A percentile compares a stretch with the other conserved stretches of the same genome.
Evolutionary conservation across 2,113 vertebrate species (phyloP).

Genomic region (Paedocypris sp.): DNA sequence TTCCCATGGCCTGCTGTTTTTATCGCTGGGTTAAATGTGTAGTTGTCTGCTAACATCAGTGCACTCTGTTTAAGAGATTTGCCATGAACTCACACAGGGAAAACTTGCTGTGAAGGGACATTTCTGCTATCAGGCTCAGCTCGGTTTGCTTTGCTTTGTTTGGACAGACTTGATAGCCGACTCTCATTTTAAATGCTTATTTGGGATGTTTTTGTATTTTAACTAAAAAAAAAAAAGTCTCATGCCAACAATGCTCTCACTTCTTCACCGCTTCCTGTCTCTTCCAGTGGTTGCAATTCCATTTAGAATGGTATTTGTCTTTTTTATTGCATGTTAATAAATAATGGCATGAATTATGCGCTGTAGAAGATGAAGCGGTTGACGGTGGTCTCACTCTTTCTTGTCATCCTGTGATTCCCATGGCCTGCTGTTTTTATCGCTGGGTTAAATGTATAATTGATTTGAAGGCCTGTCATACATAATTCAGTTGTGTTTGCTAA

Average conservation of each 20-base stretch:
- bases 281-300: too few relatives aligned
- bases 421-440: conserved; percentile 11
- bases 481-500: conserved; percentile 43
- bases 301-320: too few relatives aligned
- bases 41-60: not conserved
- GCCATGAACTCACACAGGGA: not conserved
- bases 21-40: conserved; percentile 28
- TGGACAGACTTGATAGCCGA: too few relatives aligned
- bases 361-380: too few relatives aligned
- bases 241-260: too few relatives aligned
- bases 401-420: conserved; percentile 1
- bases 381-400: not conserved
- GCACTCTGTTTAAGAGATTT: not conserved
- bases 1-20: conserved; percentile 12
- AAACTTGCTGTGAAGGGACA: not conserved
- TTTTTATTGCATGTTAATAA: not conserved
- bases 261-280: too few relatives aligned
- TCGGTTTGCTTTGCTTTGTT: too few relatives aligned
- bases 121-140: too few relatives aligned
- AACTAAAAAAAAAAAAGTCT: too few relatives aligned
- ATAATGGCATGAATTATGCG: too few relatives aligned
- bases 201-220: too few relatives aligned
- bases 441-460: conserved; percentile 35
- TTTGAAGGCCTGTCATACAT: conserved; percentile 42
- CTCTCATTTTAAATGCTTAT: too few relatives aligned